Evolutionary conservation across 2,113 vertebrate genomes (phyloP), one percentile per base, ranked within the genome.

Genomic region (Tetrao urogallus): DNA sequence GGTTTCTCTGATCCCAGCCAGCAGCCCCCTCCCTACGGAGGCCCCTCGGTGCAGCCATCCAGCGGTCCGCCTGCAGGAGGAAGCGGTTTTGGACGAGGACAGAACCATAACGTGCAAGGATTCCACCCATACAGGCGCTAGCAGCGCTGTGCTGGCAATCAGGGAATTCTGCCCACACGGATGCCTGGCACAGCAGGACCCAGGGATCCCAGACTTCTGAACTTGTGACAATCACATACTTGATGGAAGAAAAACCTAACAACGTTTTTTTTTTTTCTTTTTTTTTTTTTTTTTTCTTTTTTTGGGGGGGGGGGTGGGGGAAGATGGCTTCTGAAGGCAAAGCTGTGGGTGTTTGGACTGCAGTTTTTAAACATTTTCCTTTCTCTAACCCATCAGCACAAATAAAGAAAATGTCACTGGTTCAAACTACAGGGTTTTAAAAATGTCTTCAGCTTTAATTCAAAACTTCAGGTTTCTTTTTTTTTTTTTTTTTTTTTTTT

Each of bases 61-160:
- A 98, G 98, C 17, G 98, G 98, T 69, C 99, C 99, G 22, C 99
- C 99, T 1, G 95, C 98, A 3, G 97, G 98, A 2, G 98, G 98
- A 89, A 99, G 96, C 61, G 98, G 98, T 32, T 99, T 99, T 19
- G 99, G 98, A 91, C 98, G 99, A 75, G 99, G 99, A 64, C 99
- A 99, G 98, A 99, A 99, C 98, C 99, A 99, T 97, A 99, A 99
- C 20, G 99, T 99, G 96, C 99, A 99, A 98, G 99, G 99, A 96
- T 99, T 99, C 97, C 99, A 99, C 82, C 99, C 99, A 18, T 99
- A 99, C 97, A 97, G 99, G 96, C 99, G 99, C 98, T 99, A 99
- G 98, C 97, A 34, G 38, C 38, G 38, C 38, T 6, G 90, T 70
- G 97, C 85, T 96, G 91, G 81, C 97, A 93, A 97, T 98, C 98